These are phyloP conservation scores for Calliphora vomitoria DNA, from an alignment of 2,888 invertebrate species.

Conservation along the genomic window DNA sequence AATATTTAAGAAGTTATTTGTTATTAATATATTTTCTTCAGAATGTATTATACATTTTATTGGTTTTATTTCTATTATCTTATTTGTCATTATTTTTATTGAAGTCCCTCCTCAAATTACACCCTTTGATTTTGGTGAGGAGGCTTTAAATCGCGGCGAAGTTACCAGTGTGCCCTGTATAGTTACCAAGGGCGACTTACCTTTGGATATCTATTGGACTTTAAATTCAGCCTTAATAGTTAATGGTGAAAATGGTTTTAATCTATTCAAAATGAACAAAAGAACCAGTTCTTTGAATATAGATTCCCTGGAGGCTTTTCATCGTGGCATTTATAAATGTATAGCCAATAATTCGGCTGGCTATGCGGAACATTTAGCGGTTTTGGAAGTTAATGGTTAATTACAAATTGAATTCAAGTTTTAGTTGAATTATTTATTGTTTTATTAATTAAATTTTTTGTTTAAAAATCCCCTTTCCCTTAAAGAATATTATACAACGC, in stretches of 20 bases:
- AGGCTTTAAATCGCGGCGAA: constrained; percentile 91
- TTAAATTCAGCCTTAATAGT: constrained; percentile 88
- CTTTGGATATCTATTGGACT: constrained; percentile 91
- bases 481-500: neutral
- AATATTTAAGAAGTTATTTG: too few relatives aligned
- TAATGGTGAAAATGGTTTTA: constrained; percentile 86
- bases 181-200: constrained; percentile 92
- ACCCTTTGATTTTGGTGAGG: constrained; percentile 91
- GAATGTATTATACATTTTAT: neutral
- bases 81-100: neutral
- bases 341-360: constrained; percentile 89
- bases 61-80: neutral
- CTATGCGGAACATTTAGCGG: constrained; percentile 87
- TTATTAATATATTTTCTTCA: too few relatives aligned
- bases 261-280: constrained; percentile 84
- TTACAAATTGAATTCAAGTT: neutral
- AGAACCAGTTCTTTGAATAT: constrained; percentile 88
- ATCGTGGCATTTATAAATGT: constrained; percentile 91
- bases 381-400: constrained; percentile 90
- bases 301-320: constrained; percentile 89
- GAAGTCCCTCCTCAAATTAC: constrained; percentile 91
- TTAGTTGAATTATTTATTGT: constrained; percentile 7
- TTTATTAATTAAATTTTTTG: neutral
- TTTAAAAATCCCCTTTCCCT: neutral
- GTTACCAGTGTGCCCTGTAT: constrained; percentile 90